Evolutionary conservation across 1,140 invertebrate species (phyloP).

Genomic region (Zaprionus kolodkinae): DNA sequence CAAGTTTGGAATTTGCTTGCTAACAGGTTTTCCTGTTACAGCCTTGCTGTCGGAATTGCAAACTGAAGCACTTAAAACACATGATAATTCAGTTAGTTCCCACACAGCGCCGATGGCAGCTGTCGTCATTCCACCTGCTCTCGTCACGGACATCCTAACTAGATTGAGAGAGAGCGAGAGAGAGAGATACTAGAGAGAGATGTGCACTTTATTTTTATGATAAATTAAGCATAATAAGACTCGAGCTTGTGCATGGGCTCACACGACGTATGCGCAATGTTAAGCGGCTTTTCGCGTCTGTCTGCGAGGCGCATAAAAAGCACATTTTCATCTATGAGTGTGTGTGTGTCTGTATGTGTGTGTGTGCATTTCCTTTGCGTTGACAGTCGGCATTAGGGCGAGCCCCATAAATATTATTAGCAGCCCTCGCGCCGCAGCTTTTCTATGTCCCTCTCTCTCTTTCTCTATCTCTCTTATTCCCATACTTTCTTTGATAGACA

Average conservation of each 20-base stretch:
- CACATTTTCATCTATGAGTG: conserved; percentile 53
- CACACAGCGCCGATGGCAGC: background rate
- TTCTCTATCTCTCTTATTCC: background rate
- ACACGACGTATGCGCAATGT: conserved; percentile 50
- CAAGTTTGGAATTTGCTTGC: background rate
- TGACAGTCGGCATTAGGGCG: conserved; percentile 80
- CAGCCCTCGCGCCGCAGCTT: conserved; percentile 30
- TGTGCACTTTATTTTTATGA: conserved; percentile 76
- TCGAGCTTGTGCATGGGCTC: conserved; percentile 1
- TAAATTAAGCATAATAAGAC: conserved; percentile 68
- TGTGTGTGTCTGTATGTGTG: conserved; percentile 39
- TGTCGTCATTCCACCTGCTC: conserved; percentile 23
- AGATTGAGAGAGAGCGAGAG: conserved; percentile 9
- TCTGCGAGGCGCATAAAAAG: conserved; percentile 25
- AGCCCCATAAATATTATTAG: conserved; percentile 79
- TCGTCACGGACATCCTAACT: conserved; percentile 8
- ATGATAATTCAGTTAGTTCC: conserved; percentile 33
- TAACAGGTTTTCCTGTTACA: background rate
- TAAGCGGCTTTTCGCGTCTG: conserved; percentile 53
- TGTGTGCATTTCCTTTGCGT: conserved; percentile 55
- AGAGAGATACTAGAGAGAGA: conserved; percentile 20
- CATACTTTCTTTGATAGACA: conserved; percentile 40
- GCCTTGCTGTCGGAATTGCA: background rate
- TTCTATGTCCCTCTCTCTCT: conserved; percentile 7
- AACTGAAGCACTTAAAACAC: conserved; percentile 25